Percentiles rank a stretch among this genome's conserved stretches.
These are phyloP conservation scores for Sceloporus undulatus DNA, from an alignment of 2,113 vertebrate genomes.

Conservation along the genomic window DNA sequence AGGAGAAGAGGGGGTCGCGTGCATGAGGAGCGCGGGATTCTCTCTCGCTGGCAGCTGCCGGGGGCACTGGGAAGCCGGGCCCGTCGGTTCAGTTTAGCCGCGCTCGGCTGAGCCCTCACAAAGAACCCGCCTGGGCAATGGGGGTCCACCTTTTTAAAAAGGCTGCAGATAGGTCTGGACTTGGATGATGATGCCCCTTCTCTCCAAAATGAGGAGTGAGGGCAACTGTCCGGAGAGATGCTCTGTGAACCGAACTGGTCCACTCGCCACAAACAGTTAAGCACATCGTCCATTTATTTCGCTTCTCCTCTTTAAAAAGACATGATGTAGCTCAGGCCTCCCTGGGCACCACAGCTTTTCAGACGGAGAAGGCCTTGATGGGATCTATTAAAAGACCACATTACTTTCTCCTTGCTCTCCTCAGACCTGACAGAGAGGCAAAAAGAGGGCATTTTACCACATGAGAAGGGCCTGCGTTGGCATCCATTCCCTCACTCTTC, in stretches of 20 bases:
- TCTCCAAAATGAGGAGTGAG: neutral
- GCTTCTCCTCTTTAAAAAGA: neutral
- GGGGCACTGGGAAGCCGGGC: neutral
- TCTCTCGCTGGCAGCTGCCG: neutral
- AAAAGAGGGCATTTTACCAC: neutral
- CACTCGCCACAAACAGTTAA: too few species aligned
- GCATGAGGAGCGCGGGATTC: neutral
- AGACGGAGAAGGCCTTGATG: neutral
- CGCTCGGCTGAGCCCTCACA: conserved; percentile 6
- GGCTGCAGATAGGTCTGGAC: neutral
- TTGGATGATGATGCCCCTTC: neutral
- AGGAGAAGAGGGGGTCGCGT: neutral
- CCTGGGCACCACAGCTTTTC: neutral
- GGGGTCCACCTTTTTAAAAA: neutral
- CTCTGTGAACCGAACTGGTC: too few species aligned
- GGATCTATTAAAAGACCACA: neutral
- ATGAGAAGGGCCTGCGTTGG: too few species aligned
- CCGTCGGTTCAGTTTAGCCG: conserved; percentile 16
- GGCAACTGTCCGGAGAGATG: neutral
- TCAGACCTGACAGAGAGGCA: neutral
- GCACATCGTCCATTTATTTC: neutral
- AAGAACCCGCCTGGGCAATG: neutral
- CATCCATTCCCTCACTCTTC: too few species aligned
- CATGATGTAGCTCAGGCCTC: too few species aligned
- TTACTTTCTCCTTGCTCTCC: neutral